Conservation (phyloP, 2,888 invertebrate species). For the Shargacucullia verbasci region DNA sequence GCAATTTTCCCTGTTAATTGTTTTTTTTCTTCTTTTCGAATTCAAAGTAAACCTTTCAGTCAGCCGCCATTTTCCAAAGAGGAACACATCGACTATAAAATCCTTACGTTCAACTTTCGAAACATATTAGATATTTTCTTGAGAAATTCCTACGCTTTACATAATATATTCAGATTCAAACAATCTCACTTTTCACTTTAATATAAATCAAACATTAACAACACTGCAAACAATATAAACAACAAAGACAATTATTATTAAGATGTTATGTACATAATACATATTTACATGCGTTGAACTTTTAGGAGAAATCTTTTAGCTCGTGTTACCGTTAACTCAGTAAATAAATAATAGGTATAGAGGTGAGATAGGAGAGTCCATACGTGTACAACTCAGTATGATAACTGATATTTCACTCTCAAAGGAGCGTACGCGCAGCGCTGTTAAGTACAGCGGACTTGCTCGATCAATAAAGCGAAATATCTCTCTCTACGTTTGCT, state of each 20-base stretch:
- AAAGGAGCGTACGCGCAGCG: too few species aligned
- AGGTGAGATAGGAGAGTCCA: too few species aligned
- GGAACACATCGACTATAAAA: conserved; percentile 11
- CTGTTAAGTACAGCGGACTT: too few species aligned
- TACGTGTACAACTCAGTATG: too few species aligned
- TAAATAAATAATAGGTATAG: not conserved
- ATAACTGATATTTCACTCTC: too few species aligned
- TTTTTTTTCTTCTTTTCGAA: too few species aligned
- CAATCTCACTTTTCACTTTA: conserved; percentile 48
- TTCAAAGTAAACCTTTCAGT: too few species aligned
- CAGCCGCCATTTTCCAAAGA: conserved; percentile 38
- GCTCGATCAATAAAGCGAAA: too few species aligned
- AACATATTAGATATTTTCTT: conserved; percentile 13
- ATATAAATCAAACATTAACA: conserved; percentile 38
- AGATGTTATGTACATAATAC: conserved; percentile 32
- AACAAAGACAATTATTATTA: conserved; percentile 26
- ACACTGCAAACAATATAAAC: conserved; percentile 43
- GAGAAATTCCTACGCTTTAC: conserved; percentile 18
- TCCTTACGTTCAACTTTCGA: conserved; percentile 12
- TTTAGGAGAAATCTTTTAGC: conserved; percentile 21
- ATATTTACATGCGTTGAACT: conserved; percentile 43
- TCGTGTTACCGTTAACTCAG: too few species aligned
- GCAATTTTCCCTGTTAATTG: too few species aligned
- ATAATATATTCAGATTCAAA: conserved; percentile 49
- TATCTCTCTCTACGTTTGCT: too few species aligned